Conservation (phyloP, 2,888 invertebrate genomes). For the Onchidella celtica region DNA sequence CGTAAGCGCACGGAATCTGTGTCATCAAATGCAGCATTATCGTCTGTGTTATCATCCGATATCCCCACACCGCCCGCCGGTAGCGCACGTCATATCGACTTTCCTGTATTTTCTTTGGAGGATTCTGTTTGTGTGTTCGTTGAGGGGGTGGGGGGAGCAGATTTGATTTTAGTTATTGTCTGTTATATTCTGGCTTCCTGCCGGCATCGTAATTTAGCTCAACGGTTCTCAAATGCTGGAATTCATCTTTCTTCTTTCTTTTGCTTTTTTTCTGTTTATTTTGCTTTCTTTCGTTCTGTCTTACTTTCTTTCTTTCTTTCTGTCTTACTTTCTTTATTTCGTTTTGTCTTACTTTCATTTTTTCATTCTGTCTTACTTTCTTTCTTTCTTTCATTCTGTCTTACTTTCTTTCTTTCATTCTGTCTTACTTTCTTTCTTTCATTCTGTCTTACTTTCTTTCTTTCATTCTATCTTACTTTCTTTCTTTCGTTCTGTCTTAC, state of each 20-base stretch:
- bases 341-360: not conserved
- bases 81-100: no score
- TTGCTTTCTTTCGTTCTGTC: not conserved
- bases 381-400: not conserved
- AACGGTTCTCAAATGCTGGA: not conserved
- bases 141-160: not conserved
- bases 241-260: not conserved
- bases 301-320: not conserved
- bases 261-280: not conserved
- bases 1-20: no score
- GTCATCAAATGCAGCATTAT: no score
- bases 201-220: not conserved
- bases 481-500: not conserved
- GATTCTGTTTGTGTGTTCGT: not conserved
- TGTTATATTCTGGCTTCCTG: no score
- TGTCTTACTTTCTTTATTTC: not conserved
- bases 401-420: not conserved
- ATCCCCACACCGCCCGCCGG: no score
- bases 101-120: not conserved
- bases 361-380: not conserved
- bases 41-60: no score
- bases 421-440: slow-evolving; percentile 3
- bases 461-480: not conserved
- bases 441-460: not conserved
- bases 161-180: no score